Base-by-base conservation (phyloP, 2,888 invertebrate species). In the Sialis fuliginosa region DNA sequence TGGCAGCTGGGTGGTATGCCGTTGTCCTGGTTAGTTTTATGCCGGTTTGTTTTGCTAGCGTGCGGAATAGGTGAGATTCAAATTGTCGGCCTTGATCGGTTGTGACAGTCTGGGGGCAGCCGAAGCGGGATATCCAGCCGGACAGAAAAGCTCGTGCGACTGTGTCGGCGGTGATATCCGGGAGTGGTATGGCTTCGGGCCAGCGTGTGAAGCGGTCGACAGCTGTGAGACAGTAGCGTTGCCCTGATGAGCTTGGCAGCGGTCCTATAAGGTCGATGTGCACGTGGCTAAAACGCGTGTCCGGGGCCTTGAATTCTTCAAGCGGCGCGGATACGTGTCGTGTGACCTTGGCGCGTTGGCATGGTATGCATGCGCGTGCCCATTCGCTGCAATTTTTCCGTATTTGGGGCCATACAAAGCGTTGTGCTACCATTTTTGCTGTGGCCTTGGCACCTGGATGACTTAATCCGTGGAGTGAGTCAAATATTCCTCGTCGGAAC, bases 1-100 rank as follows among this genome's bases (percentile, higher is more conserved):
- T 57, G 4, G 55, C 49, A 30, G 51, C 50, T 6, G 57, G 47
- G 35, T 54, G 51, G 22, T 53, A 53, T 5, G 52, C 39, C 7
- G 53, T 52, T 12, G 54, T 53, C 9, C 45, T 46, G 5, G 46
- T 39, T 31, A 40, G 48, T 30, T 49, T n/a, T 33, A 49, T 49
- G n/a, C 53, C 54, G 5, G 50, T 35, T n/a, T 42, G 9, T 9
- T 42, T 51, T 12, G 46, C 46, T 39, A 46, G 50, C 6, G 12
- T 42, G 34, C 33, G 12, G 45, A 53, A 56, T 13, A 56, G 48
- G 2, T 39, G 13, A 2, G 51, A 51, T 31, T 54, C 52, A 44
- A 57, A 57, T 44, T 56, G 56, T n/a, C 50, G 42, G 7, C 56
- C 55, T 39, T 51, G 51, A 44, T 57, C 56, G 6, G 53, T 48